A percentile compares a stretch with the other conserved stretches of the same genome.
phyloP scores from a whole-genome alignment of 1,140 invertebrate genomes.

The Macrotrachela quadricornifera region DNA sequence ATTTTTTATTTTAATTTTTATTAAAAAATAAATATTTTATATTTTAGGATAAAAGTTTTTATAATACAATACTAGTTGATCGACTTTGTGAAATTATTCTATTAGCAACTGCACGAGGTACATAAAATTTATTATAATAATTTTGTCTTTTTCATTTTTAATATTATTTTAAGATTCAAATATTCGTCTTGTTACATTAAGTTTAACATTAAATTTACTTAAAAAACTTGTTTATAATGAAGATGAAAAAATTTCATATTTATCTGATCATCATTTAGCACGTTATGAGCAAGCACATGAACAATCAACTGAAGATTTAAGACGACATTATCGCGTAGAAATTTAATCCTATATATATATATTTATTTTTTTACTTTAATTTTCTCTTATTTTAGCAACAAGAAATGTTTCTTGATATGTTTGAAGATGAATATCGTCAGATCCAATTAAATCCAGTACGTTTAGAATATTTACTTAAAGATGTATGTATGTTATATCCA shows the following conservation, averaged over 20 bases:
- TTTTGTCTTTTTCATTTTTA: neutral
- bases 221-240: constrained; percentile 33
- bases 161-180: constrained; percentile 19
- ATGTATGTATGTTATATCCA: constrained; percentile 78
- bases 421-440: constrained; percentile 87
- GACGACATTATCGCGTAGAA: constrained; percentile 68
- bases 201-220: constrained; percentile 58
- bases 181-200: constrained; percentile 70
- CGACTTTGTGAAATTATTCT: no score
- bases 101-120: constrained; percentile 8
- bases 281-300: constrained; percentile 55
- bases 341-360: neutral
- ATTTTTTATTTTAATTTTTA: neutral
- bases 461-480: constrained; percentile 37
- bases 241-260: constrained; percentile 33
- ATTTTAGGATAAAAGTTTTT: constrained; percentile 19
- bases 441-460: constrained; percentile 34
- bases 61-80: no score
- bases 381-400: constrained; percentile 44
- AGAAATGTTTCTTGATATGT: constrained; percentile 94
- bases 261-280: constrained; percentile 43
- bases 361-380: neutral
- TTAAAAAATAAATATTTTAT: neutral
- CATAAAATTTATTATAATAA: no score
- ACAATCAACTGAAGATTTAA: constrained; percentile 58